phyloP scores from a whole-genome alignment of 2,888 invertebrate genomes.

The Drosophila mayaguana region DNA sequence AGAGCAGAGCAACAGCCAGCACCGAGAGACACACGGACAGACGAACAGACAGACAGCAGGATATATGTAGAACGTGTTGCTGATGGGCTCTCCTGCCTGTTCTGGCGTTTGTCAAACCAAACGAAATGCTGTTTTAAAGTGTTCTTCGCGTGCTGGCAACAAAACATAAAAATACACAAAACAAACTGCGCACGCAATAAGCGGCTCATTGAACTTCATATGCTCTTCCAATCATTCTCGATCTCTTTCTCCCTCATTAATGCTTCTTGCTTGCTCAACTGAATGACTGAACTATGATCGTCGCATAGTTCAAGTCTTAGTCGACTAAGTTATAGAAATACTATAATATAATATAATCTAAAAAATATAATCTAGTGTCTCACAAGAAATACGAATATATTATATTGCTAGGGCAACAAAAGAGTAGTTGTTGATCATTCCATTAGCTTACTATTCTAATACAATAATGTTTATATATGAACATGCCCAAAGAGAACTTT shows the following conservation, averaged over 20 bases:
- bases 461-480: no score
- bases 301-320: no score
- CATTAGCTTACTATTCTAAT: no score
- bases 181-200: conserved; percentile 13
- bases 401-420: no score
- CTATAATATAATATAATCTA: no score
- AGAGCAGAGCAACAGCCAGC: conserved; percentile 23
- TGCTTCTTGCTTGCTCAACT: background rate
- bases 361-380: no score
- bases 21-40: conserved; percentile 29
- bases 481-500: no score
- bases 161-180: conserved; percentile 34
- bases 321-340: no score
- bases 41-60: conserved; percentile 36
- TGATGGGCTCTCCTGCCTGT: conserved; percentile 45
- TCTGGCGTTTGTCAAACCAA: conserved; percentile 55
- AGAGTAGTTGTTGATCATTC: no score
- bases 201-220: conserved; percentile 23
- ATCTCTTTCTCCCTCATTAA: background rate
- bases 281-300: background rate
- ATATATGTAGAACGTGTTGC: conserved; percentile 51
- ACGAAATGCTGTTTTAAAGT: conserved; percentile 58
- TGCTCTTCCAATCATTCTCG: conserved; percentile 1
- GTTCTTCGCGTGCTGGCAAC: conserved; percentile 38
- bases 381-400: no score